Conservation (phyloP, 30 jellyfish, hydroid and myxozoan genomes). For the Chrysaora quinquecirrha region DNA sequence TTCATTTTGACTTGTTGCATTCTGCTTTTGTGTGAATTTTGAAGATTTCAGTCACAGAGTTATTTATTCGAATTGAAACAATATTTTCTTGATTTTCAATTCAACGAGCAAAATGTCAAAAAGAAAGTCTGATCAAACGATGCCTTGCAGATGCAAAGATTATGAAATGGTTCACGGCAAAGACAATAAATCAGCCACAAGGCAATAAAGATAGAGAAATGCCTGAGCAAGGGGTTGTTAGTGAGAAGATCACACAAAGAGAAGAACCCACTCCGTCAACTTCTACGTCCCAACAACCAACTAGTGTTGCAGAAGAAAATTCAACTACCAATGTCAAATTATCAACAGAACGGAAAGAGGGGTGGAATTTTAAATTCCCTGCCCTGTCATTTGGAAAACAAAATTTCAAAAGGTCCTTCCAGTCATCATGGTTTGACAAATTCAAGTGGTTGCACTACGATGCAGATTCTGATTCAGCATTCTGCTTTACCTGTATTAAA, state of each 20-base stretch:
- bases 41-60: constrained; percentile 10
- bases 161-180: constrained; percentile 12
- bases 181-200: constrained; percentile 11
- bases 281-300: not conserved
- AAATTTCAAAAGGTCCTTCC: constrained; percentile 44
- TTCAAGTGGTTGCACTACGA: constrained; percentile 63
- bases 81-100: not conserved
- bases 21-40: not conserved
- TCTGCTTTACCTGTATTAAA: constrained; percentile 59
- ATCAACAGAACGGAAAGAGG: constrained; percentile 55
- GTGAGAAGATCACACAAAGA: constrained; percentile 18
- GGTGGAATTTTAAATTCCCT: constrained; percentile 35
- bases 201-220: constrained; percentile 8
- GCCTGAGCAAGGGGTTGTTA: constrained; percentile 6
- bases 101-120: constrained; percentile 3
- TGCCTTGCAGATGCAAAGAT: constrained; percentile 15
- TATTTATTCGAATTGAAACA: not conserved
- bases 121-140: constrained; percentile 16
- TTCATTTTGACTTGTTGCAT: constrained; percentile 9
- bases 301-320: not conserved
- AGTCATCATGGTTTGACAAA: constrained; percentile 55
- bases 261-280: constrained; percentile 18
- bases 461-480: constrained; percentile 24
- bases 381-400: constrained; percentile 49
- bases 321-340: constrained; percentile 10